Conservation (phyloP, 37 sponge, comb jelly and placozoan species). For the Crambe crambe region DNA sequence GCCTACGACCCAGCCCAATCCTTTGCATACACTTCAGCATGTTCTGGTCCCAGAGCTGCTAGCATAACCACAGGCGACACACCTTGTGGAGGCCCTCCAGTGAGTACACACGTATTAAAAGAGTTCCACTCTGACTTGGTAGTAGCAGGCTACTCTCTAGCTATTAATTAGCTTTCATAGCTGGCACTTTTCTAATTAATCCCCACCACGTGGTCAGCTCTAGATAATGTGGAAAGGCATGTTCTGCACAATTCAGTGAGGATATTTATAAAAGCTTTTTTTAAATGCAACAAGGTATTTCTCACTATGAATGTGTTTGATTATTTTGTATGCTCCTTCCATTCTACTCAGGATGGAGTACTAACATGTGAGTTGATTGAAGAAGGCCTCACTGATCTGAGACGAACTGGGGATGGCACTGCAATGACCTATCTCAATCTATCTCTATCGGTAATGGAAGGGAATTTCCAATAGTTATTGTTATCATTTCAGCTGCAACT, state of each 20-base stretch:
- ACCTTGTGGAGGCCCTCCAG: background rate
- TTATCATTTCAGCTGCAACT: too few relatives aligned
- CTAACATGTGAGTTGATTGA: constrained; percentile 28
- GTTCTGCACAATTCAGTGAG: too few relatives aligned
- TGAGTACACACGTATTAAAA: background rate
- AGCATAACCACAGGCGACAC: background rate
- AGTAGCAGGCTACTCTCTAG: too few relatives aligned
- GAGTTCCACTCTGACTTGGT: too few relatives aligned
- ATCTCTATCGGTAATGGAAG: constrained; percentile 23
- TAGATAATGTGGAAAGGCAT: too few relatives aligned
- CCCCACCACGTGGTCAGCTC: too few relatives aligned
- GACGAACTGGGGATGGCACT: constrained; percentile 43
- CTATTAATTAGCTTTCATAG: too few relatives aligned
- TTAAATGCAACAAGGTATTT: too few relatives aligned
- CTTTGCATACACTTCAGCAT: constrained; percentile 36
- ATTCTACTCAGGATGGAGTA: constrained; percentile 13
- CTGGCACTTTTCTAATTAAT: background rate
- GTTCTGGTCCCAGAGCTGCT: constrained; percentile 18
- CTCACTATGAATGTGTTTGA: too few relatives aligned
- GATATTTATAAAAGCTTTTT: too few relatives aligned
- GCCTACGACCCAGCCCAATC: constrained; percentile 47
- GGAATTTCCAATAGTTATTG: too few relatives aligned
- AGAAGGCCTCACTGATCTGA: constrained; percentile 36
- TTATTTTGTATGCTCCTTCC: too few relatives aligned
- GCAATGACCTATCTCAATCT: constrained; percentile 39